Percentiles rank a stretch among this genome's conserved stretches.
phyloP scores from a whole-genome alignment of 2,113 vertebrate species.

The Camelus bactrianus region DNA sequence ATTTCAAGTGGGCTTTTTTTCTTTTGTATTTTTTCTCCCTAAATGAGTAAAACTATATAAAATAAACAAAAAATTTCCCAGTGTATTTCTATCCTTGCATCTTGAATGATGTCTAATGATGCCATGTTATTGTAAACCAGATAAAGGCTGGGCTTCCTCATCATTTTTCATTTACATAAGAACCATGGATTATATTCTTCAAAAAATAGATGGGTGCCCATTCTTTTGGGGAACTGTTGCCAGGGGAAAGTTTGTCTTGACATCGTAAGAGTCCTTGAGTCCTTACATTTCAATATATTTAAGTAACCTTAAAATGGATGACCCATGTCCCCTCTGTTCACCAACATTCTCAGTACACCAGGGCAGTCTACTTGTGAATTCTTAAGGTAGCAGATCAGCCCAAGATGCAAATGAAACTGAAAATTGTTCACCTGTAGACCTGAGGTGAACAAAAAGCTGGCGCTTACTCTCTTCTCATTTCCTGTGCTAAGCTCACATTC shows the following conservation, averaged over 20 bases:
- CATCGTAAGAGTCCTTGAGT: not conserved
- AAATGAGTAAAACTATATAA: not conserved
- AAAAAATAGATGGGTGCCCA: not conserved
- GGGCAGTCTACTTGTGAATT: not conserved
- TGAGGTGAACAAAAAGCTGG: not conserved
- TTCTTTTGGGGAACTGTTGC: not conserved
- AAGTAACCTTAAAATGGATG: not conserved
- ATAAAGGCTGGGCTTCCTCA: not conserved
- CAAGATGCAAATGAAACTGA: not conserved
- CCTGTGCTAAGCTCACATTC: not conserved
- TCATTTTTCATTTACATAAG: not conserved
- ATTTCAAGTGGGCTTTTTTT: not conserved
- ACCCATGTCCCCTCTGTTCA: not conserved
- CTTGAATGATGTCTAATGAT: not conserved
- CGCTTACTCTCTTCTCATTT: not conserved
- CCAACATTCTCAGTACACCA: not conserved
- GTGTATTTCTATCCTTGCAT: not conserved
- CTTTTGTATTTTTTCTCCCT: not conserved
- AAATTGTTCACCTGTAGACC: not conserved
- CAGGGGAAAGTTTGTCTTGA: conserved; percentile 10
- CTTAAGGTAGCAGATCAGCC: not conserved
- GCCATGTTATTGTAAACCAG: not conserved
- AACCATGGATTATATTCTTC: not conserved
- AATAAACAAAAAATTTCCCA: not conserved
- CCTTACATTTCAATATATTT: not conserved